Base-by-base conservation (phyloP, 1,140 invertebrate genomes). In the Linepithema humile region DNA sequence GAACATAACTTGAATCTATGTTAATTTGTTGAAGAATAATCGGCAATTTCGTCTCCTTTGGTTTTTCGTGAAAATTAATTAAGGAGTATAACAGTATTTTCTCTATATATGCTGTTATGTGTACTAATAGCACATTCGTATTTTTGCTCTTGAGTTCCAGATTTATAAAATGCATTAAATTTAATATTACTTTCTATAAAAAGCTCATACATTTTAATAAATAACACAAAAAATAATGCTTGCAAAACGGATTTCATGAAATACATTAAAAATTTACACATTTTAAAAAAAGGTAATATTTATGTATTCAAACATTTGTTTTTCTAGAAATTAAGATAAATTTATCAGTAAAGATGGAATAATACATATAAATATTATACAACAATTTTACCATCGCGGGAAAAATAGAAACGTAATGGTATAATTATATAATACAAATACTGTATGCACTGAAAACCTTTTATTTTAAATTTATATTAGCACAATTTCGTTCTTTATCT, bases 31-130 rank as follows among this genome's bases (percentile, higher is more conserved):
- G 45, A 67, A 82, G 74, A 72, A 48, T 35, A 62, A 48, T 45
- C 60, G 45, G 53, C 72, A n/a, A 26, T 62, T 43, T 57, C 43
- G 60, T 84, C 73, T 85, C 40, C 67, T 65, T 77, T n/a, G 45
- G 40, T 67, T 35, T 62, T 48, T 77, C 77, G 86, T 88, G 87
- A 85, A 83, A 88, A 88, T 88, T 88, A 88, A 88, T 77, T 85
- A 29, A 20, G 40, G 48, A 82, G 73, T 32, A 20, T 10, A n/a
- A n/a, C n/a, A n/a, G n/a, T n/a, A n/a, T n/a, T n/a, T 38, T 29
- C 7, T 32, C 38, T 62, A 62, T 62, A 60, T 74, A 26, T 6
- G 15, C 55, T 17, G 32, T 3, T 29, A 29, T 0, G 29, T 23
- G 10, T 29, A 26, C 17, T 12, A 26, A 60, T 20, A 15, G 10